Evolutionary conservation across 2,888 invertebrate species (phyloP).

Genomic region (Tiliacea citrago): DNA sequence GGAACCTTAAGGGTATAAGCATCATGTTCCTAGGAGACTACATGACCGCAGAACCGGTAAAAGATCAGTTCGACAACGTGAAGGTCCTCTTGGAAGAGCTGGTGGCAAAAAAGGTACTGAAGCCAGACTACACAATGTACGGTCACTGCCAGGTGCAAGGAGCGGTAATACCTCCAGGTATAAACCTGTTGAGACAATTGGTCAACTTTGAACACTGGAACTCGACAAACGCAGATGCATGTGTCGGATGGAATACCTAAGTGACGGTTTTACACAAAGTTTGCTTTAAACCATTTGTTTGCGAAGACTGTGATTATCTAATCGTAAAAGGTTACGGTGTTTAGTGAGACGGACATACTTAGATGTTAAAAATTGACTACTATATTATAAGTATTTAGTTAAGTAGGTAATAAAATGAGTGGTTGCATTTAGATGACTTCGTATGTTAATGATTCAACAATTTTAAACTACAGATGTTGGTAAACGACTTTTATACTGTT

Average conservation of each 20-base stretch:
- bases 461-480: constrained; percentile 16
- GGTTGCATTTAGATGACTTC: constrained; percentile 30
- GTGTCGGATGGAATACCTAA: constrained; percentile 61
- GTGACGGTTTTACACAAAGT: neutral
- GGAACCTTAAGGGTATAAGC: constrained; percentile 77
- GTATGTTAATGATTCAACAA: neutral
- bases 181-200: constrained; percentile 72
- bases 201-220: constrained; percentile 77
- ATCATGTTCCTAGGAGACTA: constrained; percentile 86
- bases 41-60: constrained; percentile 63
- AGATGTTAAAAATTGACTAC: constrained; percentile 5
- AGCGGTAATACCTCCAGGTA: constrained; percentile 75
- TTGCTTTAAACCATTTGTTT: neutral
- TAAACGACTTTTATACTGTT: neutral
- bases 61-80: constrained; percentile 77
- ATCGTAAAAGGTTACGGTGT: neutral
- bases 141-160: constrained; percentile 81
- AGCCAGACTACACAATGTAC: constrained; percentile 73
- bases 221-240: constrained; percentile 66
- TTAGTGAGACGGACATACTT: constrained; percentile 12
- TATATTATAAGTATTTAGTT: constrained; percentile 7
- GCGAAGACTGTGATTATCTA: constrained; percentile 36
- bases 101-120: constrained; percentile 72
- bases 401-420: neutral
- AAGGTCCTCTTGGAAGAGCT: constrained; percentile 75